A percentile compares a stretch with the other conserved stretches of the same genome.
phyloP scores from a whole-genome alignment of 2,113 vertebrate genomes.

The Cariama cristata region DNA sequence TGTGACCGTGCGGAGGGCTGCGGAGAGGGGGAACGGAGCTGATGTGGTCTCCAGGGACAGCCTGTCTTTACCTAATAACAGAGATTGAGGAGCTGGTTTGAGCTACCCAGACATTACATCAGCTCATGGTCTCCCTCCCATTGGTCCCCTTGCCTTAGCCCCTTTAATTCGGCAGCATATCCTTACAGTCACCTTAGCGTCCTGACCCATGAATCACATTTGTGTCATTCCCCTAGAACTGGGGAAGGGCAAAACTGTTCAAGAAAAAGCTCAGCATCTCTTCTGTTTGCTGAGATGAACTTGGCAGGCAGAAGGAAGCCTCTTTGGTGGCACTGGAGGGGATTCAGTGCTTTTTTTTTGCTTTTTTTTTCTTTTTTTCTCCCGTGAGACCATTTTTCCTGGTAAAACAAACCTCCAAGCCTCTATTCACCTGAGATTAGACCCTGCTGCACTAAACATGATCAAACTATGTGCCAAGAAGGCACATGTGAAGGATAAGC shows the following conservation, averaged over 20 bases:
- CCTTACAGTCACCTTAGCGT: background rate
- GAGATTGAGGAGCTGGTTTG: constrained; percentile 36
- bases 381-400: background rate
- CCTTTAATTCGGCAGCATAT: background rate
- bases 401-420: background rate
- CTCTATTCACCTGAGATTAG: background rate
- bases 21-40: background rate
- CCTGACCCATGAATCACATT: background rate
- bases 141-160: background rate
- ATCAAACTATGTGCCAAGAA: background rate
- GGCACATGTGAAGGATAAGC: background rate
- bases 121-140: background rate
- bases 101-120: constrained; percentile 59
- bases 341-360: accelerated
- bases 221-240: background rate
- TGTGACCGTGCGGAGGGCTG: background rate
- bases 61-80: background rate
- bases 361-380: accelerated
- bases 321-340: no score
- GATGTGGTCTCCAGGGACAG: background rate
- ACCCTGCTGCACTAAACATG: background rate
- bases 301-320: background rate
- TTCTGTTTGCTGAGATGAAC: background rate
- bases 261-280: background rate
- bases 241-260: background rate